These are phyloP conservation scores for Mycetomoellerius zeteki DNA, from an alignment of 1,140 invertebrate genomes.

Conservation along the genomic window DNA sequence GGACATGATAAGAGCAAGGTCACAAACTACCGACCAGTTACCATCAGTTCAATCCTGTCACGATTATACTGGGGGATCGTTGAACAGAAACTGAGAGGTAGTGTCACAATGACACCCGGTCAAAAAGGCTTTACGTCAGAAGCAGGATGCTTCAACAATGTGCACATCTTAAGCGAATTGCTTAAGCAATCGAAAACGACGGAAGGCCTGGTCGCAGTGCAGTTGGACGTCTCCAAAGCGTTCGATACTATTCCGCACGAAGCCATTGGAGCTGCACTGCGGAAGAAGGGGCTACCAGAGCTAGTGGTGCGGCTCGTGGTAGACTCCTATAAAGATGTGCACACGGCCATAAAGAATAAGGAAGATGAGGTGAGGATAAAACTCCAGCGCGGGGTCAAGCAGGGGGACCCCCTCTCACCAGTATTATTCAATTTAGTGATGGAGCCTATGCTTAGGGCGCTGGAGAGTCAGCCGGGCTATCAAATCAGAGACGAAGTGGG, in stretches of 20 bases:
- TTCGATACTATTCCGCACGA: neutral
- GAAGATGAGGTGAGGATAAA: no score
- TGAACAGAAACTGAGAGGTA: neutral
- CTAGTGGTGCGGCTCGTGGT: neutral
- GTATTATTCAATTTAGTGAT: no score
- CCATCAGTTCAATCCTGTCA: neutral
- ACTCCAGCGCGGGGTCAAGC: no score
- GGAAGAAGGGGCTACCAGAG: neutral
- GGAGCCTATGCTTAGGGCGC: no score
- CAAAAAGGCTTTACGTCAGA: neutral
- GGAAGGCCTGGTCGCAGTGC: neutral
- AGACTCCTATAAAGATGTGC: neutral
- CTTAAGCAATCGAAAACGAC: neutral
- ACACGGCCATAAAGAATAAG: no score
- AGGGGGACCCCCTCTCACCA: no score
- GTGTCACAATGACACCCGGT: neutral
- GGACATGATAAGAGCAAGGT: neutral
- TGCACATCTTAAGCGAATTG: neutral
- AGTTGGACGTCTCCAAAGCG: neutral
- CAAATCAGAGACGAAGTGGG: no score
- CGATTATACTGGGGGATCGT: neutral
- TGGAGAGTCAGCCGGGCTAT: no score
- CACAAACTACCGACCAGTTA: neutral
- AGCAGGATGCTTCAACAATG: neutral
- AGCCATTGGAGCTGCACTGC: neutral